A percentile compares a stretch with the other conserved stretches of the same genome.
Evolutionary conservation across 1,140 invertebrate species (phyloP).

Genomic region (Leptestheria dahalacensis): DNA sequence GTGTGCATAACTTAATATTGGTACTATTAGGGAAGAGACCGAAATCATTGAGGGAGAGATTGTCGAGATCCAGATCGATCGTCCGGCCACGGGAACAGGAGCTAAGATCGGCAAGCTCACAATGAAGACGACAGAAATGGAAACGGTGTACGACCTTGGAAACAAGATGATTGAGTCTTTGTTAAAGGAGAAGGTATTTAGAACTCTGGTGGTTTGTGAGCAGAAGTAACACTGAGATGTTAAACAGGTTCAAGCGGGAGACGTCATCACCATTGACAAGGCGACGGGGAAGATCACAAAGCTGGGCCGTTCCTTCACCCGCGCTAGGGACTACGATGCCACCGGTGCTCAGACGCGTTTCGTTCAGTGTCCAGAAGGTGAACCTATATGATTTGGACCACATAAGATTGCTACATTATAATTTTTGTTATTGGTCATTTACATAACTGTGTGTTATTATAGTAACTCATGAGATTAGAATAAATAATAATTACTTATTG

Average conservation of each 20-base stretch:
- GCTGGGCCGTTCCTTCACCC: slow-evolving; percentile 84
- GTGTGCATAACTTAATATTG: too few relatives aligned
- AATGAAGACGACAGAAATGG: slow-evolving; percentile 98
- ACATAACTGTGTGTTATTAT: too few relatives aligned
- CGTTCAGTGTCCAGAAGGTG: slow-evolving; percentile 95
- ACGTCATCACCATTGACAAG: slow-evolving; percentile 96
- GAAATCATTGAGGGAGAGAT: slow-evolving; percentile 99
- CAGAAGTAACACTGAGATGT: too few relatives aligned
- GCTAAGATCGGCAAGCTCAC: slow-evolving; percentile 83
- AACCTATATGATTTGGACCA: neutral
- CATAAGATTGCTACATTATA: neutral
- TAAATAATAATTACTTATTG: too few relatives aligned
- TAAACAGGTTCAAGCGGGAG: slow-evolving; percentile 74
- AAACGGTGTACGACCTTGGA: slow-evolving; percentile 96
- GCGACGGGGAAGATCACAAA: slow-evolving; percentile 93
- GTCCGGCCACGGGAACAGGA: slow-evolving; percentile 77
- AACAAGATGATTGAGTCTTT: slow-evolving; percentile 97
- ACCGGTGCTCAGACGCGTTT: slow-evolving; percentile 85
- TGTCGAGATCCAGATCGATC: slow-evolving; percentile 90
- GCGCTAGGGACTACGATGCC: slow-evolving; percentile 94
- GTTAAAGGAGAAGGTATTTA: slow-evolving; percentile 77
- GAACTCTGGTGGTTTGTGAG: too few relatives aligned
- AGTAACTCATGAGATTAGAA: too few relatives aligned
- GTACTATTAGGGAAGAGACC: slow-evolving; percentile 65
- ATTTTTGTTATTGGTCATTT: neutral